phyloP scores from a whole-genome alignment of 2,888 invertebrate genomes.

The Dexiosoma caninum region DNA sequence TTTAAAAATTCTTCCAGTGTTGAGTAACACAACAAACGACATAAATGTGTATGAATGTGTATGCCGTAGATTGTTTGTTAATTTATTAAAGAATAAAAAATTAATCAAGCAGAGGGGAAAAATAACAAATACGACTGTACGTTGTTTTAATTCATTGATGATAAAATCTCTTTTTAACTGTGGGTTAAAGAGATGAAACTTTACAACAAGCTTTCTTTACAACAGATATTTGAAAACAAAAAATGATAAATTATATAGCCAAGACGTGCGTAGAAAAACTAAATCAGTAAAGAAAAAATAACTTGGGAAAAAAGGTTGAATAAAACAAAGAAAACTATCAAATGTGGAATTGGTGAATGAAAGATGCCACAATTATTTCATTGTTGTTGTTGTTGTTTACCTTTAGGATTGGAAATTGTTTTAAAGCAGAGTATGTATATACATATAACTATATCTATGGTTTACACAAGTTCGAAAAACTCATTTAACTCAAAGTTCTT shows the following conservation, averaged over 20 bases:
- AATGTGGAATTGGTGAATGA: constrained; percentile 34
- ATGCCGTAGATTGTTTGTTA: constrained; percentile 38
- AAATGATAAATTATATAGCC: constrained; percentile 26
- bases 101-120: constrained; percentile 26
- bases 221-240: constrained; percentile 1
- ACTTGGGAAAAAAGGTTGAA: constrained; percentile 42
- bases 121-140: constrained; percentile 4
- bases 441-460: too few species aligned
- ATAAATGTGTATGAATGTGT: background rate
- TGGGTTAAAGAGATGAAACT: constrained; percentile 55
- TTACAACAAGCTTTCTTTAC: constrained; percentile 39
- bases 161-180: constrained; percentile 37
- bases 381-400: background rate
- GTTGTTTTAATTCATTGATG: constrained; percentile 55
- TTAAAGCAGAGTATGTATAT: background rate
- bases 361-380: constrained; percentile 23
- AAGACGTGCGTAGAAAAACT: constrained; percentile 56
- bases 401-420: background rate
- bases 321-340: constrained; percentile 36
- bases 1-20: constrained; percentile 34
- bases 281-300: constrained; percentile 45
- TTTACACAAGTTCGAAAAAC: too few species aligned
- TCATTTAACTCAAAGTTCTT: too few species aligned
- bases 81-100: constrained; percentile 47
- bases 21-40: background rate